Evolutionary conservation across 2,113 vertebrate genomes (phyloP).

Genomic region (Tapirus terrestris): DNA sequence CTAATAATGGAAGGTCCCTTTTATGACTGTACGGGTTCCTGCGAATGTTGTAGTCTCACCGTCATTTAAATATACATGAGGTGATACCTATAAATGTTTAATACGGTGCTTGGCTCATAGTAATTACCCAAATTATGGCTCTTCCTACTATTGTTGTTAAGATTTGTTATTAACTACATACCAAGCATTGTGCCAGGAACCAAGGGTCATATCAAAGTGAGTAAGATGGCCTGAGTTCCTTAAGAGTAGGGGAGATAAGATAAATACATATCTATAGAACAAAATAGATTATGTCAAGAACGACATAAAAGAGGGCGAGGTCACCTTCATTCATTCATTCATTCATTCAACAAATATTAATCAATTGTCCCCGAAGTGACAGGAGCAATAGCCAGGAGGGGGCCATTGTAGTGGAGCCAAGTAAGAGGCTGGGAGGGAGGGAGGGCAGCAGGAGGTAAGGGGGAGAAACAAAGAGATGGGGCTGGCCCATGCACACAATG

Average conservation of each 20-base stretch:
- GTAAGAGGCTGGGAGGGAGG: neutral
- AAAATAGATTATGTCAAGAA: neutral
- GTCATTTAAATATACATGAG: neutral
- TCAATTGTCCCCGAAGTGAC: neutral
- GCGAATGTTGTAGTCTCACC: neutral
- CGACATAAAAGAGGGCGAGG: neutral
- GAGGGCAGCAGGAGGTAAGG: neutral
- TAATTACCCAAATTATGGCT: neutral
- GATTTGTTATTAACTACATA: neutral
- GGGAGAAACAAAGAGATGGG: neutral
- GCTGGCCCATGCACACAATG: neutral
- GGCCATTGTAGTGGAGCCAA: neutral
- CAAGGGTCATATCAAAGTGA: neutral
- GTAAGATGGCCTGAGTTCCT: neutral
- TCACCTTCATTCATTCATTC: neutral
- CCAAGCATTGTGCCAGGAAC: neutral
- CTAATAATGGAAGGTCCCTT: neutral
- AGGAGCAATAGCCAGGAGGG: neutral
- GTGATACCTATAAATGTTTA: neutral
- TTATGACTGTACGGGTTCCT: neutral
- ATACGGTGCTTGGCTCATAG: neutral
- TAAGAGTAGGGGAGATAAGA: neutral
- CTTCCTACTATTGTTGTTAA: neutral
- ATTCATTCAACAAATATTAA: neutral
- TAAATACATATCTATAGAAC: neutral